phyloP scores from a whole-genome alignment of 2,888 invertebrate genomes.

The Melikaiella ostensackeni region DNA sequence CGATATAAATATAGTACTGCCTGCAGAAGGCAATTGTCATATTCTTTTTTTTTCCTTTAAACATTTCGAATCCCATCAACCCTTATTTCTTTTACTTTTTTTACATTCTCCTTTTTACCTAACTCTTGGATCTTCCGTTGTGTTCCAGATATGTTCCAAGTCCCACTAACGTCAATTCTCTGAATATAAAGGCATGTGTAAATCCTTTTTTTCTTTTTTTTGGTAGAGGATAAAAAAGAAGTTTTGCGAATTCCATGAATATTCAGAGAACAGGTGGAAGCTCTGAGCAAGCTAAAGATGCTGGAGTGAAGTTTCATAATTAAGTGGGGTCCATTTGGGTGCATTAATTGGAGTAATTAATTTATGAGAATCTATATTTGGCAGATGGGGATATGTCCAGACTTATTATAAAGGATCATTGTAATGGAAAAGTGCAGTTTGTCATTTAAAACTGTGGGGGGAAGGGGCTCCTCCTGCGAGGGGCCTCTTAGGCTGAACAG shows the following conservation, averaged over 20 bases:
- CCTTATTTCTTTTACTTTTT: neutral
- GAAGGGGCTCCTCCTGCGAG: too few relatives aligned
- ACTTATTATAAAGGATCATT: neutral
- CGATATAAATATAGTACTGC: neutral
- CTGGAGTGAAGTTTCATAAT: constrained; percentile 24
- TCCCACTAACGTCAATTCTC: neutral
- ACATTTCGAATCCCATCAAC: too few relatives aligned
- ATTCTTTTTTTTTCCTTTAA: neutral
- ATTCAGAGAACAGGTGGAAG: constrained; percentile 17
- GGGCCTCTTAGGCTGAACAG: too few relatives aligned
- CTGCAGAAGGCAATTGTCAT: neutral
- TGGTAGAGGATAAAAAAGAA: neutral
- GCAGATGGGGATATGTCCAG: neutral
- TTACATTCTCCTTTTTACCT: neutral
- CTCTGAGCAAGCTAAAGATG: constrained; percentile 3
- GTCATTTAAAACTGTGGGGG: too few relatives aligned
- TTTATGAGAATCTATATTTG: constrained; percentile 23
- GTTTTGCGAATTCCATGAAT: constrained; percentile 9
- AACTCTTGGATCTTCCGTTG: neutral
- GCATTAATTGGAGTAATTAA: constrained; percentile 34
- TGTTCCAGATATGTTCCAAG: neutral
- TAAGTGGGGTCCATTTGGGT: neutral
- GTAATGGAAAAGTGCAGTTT: neutral
- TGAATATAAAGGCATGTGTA: neutral
- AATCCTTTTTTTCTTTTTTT: neutral